Percentiles rank a stretch among this genome's conserved stretches.
These are phyloP conservation scores for Cheilosia scutellata DNA, from an alignment of 2,888 invertebrate genomes.

Conservation along the genomic window DNA sequence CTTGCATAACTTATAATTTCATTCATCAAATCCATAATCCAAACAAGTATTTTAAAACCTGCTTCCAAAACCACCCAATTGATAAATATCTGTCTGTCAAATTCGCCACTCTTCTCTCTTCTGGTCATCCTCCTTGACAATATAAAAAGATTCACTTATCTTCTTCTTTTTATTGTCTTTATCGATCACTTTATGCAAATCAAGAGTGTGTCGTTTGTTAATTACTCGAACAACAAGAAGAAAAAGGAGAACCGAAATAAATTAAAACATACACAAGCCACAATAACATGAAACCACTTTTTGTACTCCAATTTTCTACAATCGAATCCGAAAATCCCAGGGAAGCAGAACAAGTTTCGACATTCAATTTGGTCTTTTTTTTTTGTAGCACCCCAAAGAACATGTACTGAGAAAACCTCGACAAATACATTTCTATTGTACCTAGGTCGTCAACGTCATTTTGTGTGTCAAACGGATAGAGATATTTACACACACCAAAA, in stretches of 20 bases:
- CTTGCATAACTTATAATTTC: constrained; percentile 39
- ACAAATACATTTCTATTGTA: constrained; percentile 59
- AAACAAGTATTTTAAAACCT: constrained; percentile 12
- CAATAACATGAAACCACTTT: no score
- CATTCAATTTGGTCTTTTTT: not conserved
- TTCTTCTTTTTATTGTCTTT: constrained; percentile 33
- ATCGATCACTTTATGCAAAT: constrained; percentile 68
- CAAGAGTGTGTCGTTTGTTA: constrained; percentile 60
- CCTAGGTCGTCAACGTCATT: constrained; percentile 66
- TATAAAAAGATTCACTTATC: not conserved
- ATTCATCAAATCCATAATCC: constrained; percentile 36
- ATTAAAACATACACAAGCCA: not conserved
- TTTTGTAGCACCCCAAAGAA: no score
- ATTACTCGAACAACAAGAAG: constrained; percentile 45
- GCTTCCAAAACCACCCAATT: constrained; percentile 26
- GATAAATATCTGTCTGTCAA: constrained; percentile 27
- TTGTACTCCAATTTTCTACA: not conserved
- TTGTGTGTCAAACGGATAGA: constrained; percentile 41
- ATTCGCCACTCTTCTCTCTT: not conserved
- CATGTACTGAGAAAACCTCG: constrained; percentile 2
- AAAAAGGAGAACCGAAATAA: not conserved
- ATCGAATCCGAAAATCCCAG: constrained; percentile 21
- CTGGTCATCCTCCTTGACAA: not conserved
- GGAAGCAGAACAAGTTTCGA: constrained; percentile 29
- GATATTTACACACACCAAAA: constrained; percentile 5